A percentile compares a stretch with the other conserved stretches of the same genome.
These are phyloP conservation scores for Pygoscelis adeliae DNA, from an alignment of 2,113 vertebrate species.

Conservation along the genomic window DNA sequence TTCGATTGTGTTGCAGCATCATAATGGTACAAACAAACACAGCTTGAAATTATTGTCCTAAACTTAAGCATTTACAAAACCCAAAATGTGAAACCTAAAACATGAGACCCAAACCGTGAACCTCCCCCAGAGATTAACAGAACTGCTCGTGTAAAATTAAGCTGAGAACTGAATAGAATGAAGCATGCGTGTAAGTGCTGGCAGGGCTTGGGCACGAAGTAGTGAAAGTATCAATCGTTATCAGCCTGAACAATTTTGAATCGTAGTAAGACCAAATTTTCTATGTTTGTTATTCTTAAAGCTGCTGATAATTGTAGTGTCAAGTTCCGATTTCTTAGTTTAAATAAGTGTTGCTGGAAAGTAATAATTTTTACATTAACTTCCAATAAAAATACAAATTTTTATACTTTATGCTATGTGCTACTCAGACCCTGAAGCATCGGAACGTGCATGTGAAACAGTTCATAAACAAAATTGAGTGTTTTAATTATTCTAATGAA, in stretches of 20 bases:
- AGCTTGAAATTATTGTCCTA: neutral
- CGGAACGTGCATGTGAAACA: neutral
- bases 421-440: neutral
- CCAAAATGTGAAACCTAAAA: neutral
- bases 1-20: fast-evolving
- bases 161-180: neutral
- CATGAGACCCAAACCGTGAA: fast-evolving
- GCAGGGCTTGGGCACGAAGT: neutral
- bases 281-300: neutral
- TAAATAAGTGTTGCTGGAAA: neutral
- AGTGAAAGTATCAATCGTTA: fast-evolving
- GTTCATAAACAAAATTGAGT: neutral
- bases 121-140: neutral
- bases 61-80: neutral
- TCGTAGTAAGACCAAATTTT: neutral
- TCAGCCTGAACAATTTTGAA: neutral
- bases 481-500: neutral
- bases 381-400: neutral
- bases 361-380: neutral
- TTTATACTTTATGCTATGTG: neutral
- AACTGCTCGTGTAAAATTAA: neutral
- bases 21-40: neutral
- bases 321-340: neutral
- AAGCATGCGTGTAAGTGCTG: fast-evolving
- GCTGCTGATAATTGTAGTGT: neutral